Base-by-base conservation (phyloP, 2,888 invertebrate genomes). In the Hetaerina titia region DNA sequence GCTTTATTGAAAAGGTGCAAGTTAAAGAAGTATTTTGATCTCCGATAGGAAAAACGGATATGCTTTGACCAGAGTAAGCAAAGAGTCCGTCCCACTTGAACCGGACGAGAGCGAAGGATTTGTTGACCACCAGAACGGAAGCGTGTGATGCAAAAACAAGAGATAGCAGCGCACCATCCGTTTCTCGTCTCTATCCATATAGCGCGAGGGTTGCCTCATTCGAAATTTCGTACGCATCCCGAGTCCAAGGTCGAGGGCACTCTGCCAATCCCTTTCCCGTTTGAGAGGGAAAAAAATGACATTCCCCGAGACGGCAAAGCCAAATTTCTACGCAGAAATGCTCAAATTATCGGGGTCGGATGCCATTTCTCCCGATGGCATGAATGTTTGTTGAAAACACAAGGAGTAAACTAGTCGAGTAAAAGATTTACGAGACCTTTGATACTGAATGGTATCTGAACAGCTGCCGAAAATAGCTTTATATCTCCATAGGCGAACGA, bases 241-340 rank as follows among this genome's bases (percentile, higher is more conserved):
- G n/a, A 69, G 69, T 69, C n/a, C 69, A 69, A 69, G 69, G 69
- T 69, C 69, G 69, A n/a, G 69, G 69, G n/a, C 69, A 17, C 69
- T 9, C 22, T n/a, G n/a, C 69, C 69, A 17, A 22, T 69, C n/a
- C n/a, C 22, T 63, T 63, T 63, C 63, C 63, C 63, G 15, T 15
- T 63, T 13, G 13, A 63, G 17, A 63, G 63, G 19, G 15, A 63
- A 63, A 22, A 22, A 69, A 69, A n/a, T 69, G n/a, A n/a, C 8
- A 22, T 9, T 69, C 69, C 11, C 69, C n/a, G 69, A 22, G 69
- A 69, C n/a, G n/a, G 9, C 69, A 22, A n/a, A n/a, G n/a, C 6
- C 8, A 69, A n/a, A 69, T 22, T 22, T 22, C 69, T n/a, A 22
- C 69, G 69, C 69, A n/a, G 69, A 69, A 69, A 22, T 69, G 8